Base-by-base conservation (phyloP, 2,888 invertebrate species). In the Chesias legatella region DNA sequence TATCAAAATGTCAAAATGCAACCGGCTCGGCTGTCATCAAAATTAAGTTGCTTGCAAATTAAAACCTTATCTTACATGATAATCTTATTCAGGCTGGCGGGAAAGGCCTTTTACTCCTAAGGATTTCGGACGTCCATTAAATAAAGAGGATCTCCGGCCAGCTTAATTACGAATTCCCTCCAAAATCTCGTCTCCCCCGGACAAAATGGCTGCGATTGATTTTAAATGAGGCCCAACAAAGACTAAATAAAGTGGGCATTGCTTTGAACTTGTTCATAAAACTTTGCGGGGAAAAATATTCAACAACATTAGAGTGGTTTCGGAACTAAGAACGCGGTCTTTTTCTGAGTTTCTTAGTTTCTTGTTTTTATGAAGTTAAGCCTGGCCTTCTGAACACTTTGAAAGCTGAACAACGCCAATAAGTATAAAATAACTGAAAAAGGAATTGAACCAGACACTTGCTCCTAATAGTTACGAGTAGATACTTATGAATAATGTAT, bases 111-210 rank as follows among this genome's bases (percentile, higher is more conserved):
- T 60, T 65, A 70, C 70, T 73, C 65, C 71, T 70, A 73, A 78
- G 73, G 74, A 74, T 76, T 77, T 75, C 59, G 73, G 78, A 68
- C 72, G 65, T 72, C 84, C 83, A 85, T 85, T 86, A 83, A 78
- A 62, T 73, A 78, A 80, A 82, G 81, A 84, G 83, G 77, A 77
- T 79, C 13, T 17, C 70, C 67, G 69, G 68, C 71, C 61, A 69
- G 74, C 81, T 85, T 85, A 85, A 86, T 86, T 85, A 85, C 79
- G 82, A 81, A 85, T 85, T 85, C 84, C 67, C 84, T 84, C 71
- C 67, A 63, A 82, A 85, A 82, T 82, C 80, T 79, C 79, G 71
- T 67, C 75, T 70, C 69, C 76, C 73, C 76, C 61, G 64, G 67
- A 71, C 71, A 67, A 69, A 78, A 84, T 77, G 73, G 78, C 75